Conservation (phyloP, 1,140 invertebrate genomes). For the Mylabris phalerata region DNA sequence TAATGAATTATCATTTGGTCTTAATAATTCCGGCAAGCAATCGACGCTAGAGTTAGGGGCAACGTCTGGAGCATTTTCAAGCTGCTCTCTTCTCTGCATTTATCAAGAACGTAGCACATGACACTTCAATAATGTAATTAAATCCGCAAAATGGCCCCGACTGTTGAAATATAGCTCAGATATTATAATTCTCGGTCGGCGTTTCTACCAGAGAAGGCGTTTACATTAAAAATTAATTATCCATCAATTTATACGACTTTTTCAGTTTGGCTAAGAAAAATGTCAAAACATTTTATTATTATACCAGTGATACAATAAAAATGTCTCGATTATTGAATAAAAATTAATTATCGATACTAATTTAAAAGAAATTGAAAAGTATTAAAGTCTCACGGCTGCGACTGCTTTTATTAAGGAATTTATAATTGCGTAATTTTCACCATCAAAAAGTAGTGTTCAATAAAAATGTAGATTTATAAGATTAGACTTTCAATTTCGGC, state of each 20-base stretch:
- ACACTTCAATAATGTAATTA: conserved; percentile 45
- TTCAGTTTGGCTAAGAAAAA: conserved; percentile 4
- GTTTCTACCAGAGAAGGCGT: conserved; percentile 27
- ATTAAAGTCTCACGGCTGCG: too few relatives aligned
- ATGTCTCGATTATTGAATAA: too few relatives aligned
- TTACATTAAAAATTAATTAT: conserved; percentile 41
- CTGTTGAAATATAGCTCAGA: conserved; percentile 39
- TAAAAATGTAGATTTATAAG: conserved; percentile 10
- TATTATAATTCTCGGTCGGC: conserved; percentile 40
- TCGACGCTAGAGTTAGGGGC: conserved; percentile 10
- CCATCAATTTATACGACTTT: conserved; percentile 33
- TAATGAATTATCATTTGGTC: conserved; percentile 35
- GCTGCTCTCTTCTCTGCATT: conserved; percentile 34
- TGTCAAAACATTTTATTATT: conserved; percentile 11
- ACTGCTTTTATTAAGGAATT: too few relatives aligned
- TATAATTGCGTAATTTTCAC: too few relatives aligned
- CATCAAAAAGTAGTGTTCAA: not conserved
- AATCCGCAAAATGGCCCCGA: conserved; percentile 40
- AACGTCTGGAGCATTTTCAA: conserved; percentile 25
- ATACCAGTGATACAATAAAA: not conserved
- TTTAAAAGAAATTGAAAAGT: too few relatives aligned
- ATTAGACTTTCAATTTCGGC: conserved; percentile 10
- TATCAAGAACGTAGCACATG: conserved; percentile 41
- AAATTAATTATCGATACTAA: too few relatives aligned
- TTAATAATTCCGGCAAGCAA: conserved; percentile 29